Conservation (phyloP, 1,140 invertebrate species). For the Polypedilum vanderplanki region DNA sequence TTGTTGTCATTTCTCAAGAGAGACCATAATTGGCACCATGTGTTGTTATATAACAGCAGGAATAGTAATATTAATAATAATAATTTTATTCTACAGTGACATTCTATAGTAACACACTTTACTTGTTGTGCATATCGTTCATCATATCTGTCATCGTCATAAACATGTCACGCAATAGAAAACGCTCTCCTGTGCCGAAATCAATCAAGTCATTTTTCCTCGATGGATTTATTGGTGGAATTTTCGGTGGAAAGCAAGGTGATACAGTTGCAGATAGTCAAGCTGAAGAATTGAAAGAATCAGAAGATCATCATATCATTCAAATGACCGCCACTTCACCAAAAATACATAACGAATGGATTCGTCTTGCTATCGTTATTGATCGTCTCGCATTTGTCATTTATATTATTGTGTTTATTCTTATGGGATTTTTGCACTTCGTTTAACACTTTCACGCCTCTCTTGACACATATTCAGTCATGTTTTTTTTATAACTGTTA, state of each 20-base stretch:
- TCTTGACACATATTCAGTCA: neutral
- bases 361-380: slow-evolving; percentile 52
- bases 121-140: slow-evolving; percentile 53
- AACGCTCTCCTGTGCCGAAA: slow-evolving; percentile 48
- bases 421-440: slow-evolving; percentile 33
- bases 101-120: slow-evolving; percentile 52
- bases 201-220: slow-evolving; percentile 50
- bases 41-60: neutral
- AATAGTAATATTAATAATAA: slow-evolving; percentile 6
- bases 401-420: slow-evolving; percentile 48
- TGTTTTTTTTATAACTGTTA: neutral
- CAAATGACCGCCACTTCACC: slow-evolving; percentile 33
- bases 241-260: slow-evolving; percentile 46
- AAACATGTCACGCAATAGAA: slow-evolving; percentile 47
- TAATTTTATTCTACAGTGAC: slow-evolving; percentile 49
- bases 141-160: slow-evolving; percentile 57
- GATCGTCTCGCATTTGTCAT: slow-evolving; percentile 53
- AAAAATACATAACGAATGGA: slow-evolving; percentile 53
- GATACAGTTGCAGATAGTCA: slow-evolving; percentile 39
- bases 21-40: too few species aligned
- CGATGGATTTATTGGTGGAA: slow-evolving; percentile 47
- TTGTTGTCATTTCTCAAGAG: neutral
- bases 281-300: slow-evolving; percentile 41
- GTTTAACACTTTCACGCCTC: slow-evolving; percentile 1
- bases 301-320: slow-evolving; percentile 45